phyloP scores from a whole-genome alignment of 2,888 invertebrate species.

The Bedellia somnulentella region DNA sequence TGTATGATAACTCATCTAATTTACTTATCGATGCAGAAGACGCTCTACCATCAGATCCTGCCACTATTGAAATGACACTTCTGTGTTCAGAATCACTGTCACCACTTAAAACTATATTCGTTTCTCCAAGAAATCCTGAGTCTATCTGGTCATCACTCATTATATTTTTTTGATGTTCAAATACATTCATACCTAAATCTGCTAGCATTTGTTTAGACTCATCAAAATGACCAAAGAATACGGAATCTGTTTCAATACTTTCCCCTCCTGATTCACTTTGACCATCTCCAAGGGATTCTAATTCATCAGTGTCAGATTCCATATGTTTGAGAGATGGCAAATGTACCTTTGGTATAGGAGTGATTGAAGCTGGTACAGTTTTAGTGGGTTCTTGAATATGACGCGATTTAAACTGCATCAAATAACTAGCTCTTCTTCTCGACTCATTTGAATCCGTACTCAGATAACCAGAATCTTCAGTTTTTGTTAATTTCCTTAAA shows the following conservation, averaged over 20 bases:
- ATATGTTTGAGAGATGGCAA: slow-evolving; percentile 30
- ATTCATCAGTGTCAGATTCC: slow-evolving; percentile 69
- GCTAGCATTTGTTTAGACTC: slow-evolving; percentile 43
- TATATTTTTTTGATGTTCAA: slow-evolving; percentile 21
- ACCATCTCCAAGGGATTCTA: slow-evolving; percentile 76
- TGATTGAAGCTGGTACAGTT: slow-evolving; percentile 4
- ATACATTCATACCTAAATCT: slow-evolving; percentile 30
- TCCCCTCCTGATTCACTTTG: slow-evolving; percentile 86
- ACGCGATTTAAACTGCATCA: slow-evolving; percentile 41
- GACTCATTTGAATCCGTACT: slow-evolving; percentile 79
- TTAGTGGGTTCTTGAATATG: slow-evolving; percentile 18
- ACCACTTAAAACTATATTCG: slow-evolving; percentile 47
- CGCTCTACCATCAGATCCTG: slow-evolving; percentile 34
- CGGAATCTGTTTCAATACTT: slow-evolving; percentile 84
- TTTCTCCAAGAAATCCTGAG: slow-evolving; percentile 48
- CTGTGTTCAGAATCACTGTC: slow-evolving; percentile 52
- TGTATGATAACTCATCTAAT: slow-evolving; percentile 33
- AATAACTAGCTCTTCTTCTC: slow-evolving; percentile 44
- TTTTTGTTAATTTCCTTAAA: slow-evolving; percentile 38
- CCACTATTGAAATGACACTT: slow-evolving; percentile 49
- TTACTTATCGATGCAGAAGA: slow-evolving; percentile 33
- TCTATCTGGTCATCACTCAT: slow-evolving; percentile 39
- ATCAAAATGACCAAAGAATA: slow-evolving; percentile 75
- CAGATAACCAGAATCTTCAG: slow-evolving; percentile 81
- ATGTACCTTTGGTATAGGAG: neutral